These are phyloP conservation scores for Ursus arctos DNA, from an alignment of 2,113 vertebrate species.

Conservation along the genomic window DNA sequence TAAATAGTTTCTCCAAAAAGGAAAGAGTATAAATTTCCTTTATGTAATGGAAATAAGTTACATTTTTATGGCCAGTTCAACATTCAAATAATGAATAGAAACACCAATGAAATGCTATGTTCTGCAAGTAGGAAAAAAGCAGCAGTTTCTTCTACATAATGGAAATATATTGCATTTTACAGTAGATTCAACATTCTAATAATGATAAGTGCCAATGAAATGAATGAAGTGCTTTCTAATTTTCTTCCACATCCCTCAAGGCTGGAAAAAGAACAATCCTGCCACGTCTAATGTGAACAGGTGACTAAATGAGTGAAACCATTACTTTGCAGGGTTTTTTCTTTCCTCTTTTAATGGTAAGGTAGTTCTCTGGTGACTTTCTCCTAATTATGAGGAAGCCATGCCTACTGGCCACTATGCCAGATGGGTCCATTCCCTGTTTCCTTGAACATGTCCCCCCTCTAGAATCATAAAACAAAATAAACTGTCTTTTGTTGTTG, in stretches of 20 bases:
- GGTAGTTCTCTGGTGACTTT: neutral
- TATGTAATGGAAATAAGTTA: conserved; percentile 67
- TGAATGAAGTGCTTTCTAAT: conserved; percentile 50
- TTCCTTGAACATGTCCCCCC: neutral
- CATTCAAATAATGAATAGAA: conserved; percentile 65
- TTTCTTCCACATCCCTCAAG: conserved; percentile 39
- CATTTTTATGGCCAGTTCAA: conserved; percentile 64
- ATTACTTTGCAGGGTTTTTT: neutral
- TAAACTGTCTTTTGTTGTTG: neutral
- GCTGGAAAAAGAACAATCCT: neutral
- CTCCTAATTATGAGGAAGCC: neutral
- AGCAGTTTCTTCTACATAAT: conserved; percentile 62
- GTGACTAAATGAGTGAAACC: neutral
- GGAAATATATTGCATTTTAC: conserved; percentile 45
- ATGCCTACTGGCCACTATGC: neutral
- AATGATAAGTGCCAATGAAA: neutral
- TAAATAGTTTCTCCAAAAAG: conserved; percentile 62
- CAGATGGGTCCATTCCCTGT: neutral
- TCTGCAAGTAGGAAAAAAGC: conserved; percentile 47
- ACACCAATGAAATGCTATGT: conserved; percentile 1
- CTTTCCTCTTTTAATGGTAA: neutral
- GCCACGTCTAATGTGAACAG: conserved; percentile 2
- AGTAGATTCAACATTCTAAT: conserved; percentile 51
- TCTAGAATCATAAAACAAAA: conserved; percentile 40
- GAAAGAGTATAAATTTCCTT: conserved; percentile 53